Evolutionary conservation across 2,797 vertebrate genomes (phyloP), one percentile per base, ranked within the genome.

Genomic region (Harpagifer antarcticus): DNA sequence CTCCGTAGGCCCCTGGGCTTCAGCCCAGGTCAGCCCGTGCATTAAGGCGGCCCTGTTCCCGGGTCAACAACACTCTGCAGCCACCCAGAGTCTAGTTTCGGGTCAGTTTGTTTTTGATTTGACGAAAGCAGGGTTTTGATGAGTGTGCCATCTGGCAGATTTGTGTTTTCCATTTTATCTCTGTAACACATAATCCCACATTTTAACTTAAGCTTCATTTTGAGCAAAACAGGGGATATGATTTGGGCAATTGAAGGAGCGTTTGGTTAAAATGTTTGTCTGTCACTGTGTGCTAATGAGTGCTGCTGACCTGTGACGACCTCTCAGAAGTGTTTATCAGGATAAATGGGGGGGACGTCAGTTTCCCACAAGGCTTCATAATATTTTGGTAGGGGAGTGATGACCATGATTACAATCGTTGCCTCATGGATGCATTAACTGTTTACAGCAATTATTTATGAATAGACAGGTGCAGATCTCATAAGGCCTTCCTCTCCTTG

Each of bases 91-190:
- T 43, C 75, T 44, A 19, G 31, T 74, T 63, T 77, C 68, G 53
- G 61, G 56, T 78, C 47, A 67, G 44, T 68, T 72, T 62, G 48
- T 72, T 85, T 64, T 74, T 54, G 50, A 75, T 82, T 57, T 76
- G 69, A 82, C 19, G 42, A 78, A 55, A 76, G 73, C 50, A 50
- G 45, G 12, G 40, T 74, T 83, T 86, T 75, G 53, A 74, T 76
- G 79, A 81, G 66, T 9, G 8, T 74, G 79, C 82, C 83, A 86
- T 88, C 86, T 86, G 85, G 80, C 78, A 77, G 73, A 75, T 78
- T 85, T 84, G 47, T 75, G 42, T 61, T 78, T 78, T 74, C 15
- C 40, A 65, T 81, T 84, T 80, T 72, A 81, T 86, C 80, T 79
- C 64, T 54, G 40, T 47, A 27, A 67, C 63, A 74, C 74, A 66